A percentile compares a stretch with the other conserved stretches of the same genome.
Conservation (phyloP, 2,113 vertebrate species). For the Chascanopsetta lugubris region DNA sequence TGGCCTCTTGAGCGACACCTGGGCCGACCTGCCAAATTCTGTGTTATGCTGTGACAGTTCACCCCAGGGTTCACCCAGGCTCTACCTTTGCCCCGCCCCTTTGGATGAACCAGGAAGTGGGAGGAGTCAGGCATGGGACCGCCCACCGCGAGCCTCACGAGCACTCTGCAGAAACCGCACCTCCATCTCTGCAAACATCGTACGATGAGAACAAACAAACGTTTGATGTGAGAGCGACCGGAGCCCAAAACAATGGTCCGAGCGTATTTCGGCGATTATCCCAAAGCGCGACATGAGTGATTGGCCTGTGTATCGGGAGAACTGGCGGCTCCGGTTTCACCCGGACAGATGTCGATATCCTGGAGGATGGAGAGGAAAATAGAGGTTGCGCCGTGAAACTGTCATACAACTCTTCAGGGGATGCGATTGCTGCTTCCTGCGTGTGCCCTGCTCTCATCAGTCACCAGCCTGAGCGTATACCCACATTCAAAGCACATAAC, state of each 20-base stretch:
- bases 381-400: constrained; percentile 74
- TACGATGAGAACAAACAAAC: constrained; percentile 44
- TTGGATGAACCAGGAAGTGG: too few relatives aligned
- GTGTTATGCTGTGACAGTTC: too few relatives aligned
- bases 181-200: too few relatives aligned
- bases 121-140: too few relatives aligned
- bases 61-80: too few relatives aligned
- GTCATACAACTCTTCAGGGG: constrained; percentile 76
- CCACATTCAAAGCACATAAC: constrained; percentile 73
- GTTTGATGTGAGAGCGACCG: constrained; percentile 26
- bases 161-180: too few relatives aligned
- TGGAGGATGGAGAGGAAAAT: constrained; percentile 68
- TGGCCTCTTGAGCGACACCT: too few relatives aligned
- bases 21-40: too few relatives aligned
- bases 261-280: constrained; percentile 55
- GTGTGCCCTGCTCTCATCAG: constrained; percentile 67
- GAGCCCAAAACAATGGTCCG: constrained; percentile 60
- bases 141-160: too few relatives aligned
- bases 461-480: constrained; percentile 67
- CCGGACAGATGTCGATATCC: constrained; percentile 75
- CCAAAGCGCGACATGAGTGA: constrained; percentile 65
- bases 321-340: constrained; percentile 65
- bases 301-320: constrained; percentile 58
- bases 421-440: constrained; percentile 79
- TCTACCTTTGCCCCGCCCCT: too few relatives aligned